Evolutionary conservation across 2,888 invertebrate genomes (phyloP).

Genomic region (Magallana nippona): DNA sequence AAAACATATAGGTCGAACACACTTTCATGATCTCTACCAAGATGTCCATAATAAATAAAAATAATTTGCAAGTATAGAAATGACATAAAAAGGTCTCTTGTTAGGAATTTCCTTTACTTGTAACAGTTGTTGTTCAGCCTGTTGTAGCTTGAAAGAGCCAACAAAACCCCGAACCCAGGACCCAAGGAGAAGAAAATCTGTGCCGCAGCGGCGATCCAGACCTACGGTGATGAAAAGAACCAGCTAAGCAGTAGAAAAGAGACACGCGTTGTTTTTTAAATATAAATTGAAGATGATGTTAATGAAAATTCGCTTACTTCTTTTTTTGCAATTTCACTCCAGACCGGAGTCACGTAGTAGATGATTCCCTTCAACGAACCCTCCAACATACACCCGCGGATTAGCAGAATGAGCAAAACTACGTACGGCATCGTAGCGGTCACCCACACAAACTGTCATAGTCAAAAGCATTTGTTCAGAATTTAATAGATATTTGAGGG

Average conservation of each 20-base stretch:
- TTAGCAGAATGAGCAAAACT: constrained; percentile 90
- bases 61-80: no score
- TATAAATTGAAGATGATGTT: no score
- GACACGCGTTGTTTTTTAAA: no score
- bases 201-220: constrained; percentile 96
- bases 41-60: no score
- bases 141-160: constrained; percentile 94
- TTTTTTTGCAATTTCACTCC: constrained; percentile 89
- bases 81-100: no score
- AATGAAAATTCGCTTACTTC: constrained; percentile 82
- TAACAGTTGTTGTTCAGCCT: constrained; percentile 93
- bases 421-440: constrained; percentile 96
- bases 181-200: constrained; percentile 96
- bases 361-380: constrained; percentile 92
- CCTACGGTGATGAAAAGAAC: constrained; percentile 81
- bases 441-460: constrained; percentile 92
- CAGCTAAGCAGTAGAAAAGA: background rate
- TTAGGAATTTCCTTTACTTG: constrained; percentile 77
- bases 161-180: constrained; percentile 93
- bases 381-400: constrained; percentile 90
- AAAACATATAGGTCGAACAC: no score
- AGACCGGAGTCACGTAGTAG: constrained; percentile 91
- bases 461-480: background rate
- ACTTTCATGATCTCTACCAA: no score
- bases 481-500: background rate